Conservation (phyloP, 1,140 invertebrate species). For the Micrasema minimum region DNA sequence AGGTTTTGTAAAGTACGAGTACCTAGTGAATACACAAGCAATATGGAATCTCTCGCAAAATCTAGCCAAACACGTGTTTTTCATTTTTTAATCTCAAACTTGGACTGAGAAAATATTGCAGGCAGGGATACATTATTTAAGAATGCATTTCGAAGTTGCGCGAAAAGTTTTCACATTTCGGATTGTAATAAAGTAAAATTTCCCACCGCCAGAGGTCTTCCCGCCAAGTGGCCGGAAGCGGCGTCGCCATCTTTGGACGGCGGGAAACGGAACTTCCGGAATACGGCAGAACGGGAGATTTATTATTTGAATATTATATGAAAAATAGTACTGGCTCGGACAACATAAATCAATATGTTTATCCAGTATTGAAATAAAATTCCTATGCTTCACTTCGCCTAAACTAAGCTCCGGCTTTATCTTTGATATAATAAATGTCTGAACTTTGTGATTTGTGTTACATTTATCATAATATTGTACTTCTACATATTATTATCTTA, state of each 20-base stretch:
- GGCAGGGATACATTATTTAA: constrained; percentile 35
- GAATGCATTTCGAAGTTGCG: constrained; percentile 39
- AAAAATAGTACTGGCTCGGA: constrained; percentile 30
- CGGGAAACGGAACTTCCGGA: constrained; percentile 22
- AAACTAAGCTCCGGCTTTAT: not conserved
- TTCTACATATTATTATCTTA: no score
- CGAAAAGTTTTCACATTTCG: constrained; percentile 24
- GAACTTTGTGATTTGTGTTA: not conserved
- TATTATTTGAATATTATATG: constrained; percentile 46
- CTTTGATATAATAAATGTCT: not conserved
- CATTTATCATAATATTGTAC: not conserved
- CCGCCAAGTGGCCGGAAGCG: constrained; percentile 31
- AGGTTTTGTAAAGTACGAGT: no score
- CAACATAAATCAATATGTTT: constrained; percentile 29
- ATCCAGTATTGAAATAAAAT: constrained; percentile 8
- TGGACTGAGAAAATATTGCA: constrained; percentile 24
- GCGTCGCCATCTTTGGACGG: constrained; percentile 19
- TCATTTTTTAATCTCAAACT: constrained; percentile 1
- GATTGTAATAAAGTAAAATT: constrained; percentile 40
- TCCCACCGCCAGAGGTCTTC: not conserved
- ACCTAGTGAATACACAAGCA: not conserved
- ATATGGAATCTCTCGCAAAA: not conserved
- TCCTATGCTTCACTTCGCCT: not conserved
- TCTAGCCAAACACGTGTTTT: not conserved
- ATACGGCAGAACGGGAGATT: constrained; percentile 36